A percentile compares a stretch with the other conserved stretches of the same genome.
phyloP scores from a whole-genome alignment of 2,797 vertebrate species.

The Gobio occitaniae region DNA sequence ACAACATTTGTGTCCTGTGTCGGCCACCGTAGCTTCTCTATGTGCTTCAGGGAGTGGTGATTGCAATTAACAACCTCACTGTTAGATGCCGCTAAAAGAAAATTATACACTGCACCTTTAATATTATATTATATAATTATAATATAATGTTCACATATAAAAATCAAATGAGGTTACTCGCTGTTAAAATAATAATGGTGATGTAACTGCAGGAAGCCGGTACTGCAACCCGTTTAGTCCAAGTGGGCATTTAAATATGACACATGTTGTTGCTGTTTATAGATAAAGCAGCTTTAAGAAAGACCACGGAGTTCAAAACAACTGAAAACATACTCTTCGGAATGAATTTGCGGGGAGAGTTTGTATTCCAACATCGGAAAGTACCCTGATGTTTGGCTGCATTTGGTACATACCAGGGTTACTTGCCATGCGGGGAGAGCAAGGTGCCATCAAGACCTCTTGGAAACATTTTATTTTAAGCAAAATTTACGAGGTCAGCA shows the following conservation, averaged over 20 bases:
- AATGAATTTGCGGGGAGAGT: background rate
- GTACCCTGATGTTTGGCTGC: conserved; percentile 65
- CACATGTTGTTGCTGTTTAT: background rate
- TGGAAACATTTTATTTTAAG: conserved; percentile 79
- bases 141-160: background rate
- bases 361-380: conserved; percentile 68
- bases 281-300: background rate
- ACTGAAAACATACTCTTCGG: background rate
- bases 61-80: too few species aligned
- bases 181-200: background rate
- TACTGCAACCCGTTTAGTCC: background rate
- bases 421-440: conserved; percentile 62
- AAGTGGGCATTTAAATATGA: conserved; percentile 3
- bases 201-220: background rate
- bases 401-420: conserved; percentile 73
- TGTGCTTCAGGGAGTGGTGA: too few species aligned
- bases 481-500: conserved; percentile 78
- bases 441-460: conserved; percentile 72
- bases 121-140: too few species aligned
- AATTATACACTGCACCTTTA: too few species aligned
- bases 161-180: background rate
- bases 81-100: too few species aligned
- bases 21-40: too few species aligned
- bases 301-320: background rate
- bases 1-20: too few species aligned